Evolutionary conservation across 2,113 vertebrate species (phyloP).

Genomic region (Boulengeromyrus knoepffleri): DNA sequence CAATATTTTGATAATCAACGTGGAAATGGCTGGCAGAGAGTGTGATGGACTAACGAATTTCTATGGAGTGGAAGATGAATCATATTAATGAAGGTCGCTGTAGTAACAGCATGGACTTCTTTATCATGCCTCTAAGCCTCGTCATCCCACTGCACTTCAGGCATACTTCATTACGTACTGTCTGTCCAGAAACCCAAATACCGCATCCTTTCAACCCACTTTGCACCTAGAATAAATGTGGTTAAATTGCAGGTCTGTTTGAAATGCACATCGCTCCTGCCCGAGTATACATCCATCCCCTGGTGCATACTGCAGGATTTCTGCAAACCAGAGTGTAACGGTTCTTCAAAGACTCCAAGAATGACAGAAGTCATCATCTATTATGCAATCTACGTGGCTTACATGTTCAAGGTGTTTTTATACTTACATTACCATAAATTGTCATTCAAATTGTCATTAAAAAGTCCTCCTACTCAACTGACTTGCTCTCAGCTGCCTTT

Average conservation of each 20-base stretch:
- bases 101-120: conserved; percentile 11
- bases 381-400: background rate
- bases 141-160: background rate
- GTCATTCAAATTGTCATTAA: background rate
- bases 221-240: background rate
- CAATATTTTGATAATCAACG: conserved; percentile 3
- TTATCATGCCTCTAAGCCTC: background rate
- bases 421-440: background rate
- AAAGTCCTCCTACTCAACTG: background rate
- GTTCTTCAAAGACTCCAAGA: background rate
- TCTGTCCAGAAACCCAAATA: background rate
- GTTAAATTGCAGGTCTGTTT: background rate
- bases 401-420: background rate
- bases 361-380: background rate
- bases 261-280: background rate
- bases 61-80: conserved; percentile 12
- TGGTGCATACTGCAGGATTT: background rate
- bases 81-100: conserved; percentile 9
- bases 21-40: background rate
- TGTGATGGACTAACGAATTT: conserved; percentile 12
- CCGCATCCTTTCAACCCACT: background rate
- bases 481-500: background rate
- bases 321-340: background rate
- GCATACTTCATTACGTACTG: background rate
- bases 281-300: background rate